Base-by-base conservation (phyloP, 1,140 invertebrate species). In the Copidosoma floridanum region DNA sequence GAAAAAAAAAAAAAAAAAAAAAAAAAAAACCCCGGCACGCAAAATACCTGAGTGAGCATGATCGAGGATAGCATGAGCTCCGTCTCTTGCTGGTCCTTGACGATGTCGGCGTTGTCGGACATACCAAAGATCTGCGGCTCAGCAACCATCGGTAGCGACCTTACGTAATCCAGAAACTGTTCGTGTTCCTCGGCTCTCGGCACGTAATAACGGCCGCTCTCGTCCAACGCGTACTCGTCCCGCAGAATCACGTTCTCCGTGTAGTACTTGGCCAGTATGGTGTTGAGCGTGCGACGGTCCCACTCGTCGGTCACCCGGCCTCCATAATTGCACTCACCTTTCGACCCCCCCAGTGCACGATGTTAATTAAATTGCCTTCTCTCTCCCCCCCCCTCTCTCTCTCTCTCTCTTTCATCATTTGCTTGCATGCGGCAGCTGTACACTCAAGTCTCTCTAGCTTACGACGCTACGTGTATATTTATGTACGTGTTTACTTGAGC, bases 311-410 rank as follows among this genome's bases (percentile, higher is more conserved):
- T 97, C 5, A 98, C 94, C 64, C 94, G 85, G 1, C 95, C 95
- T 20, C 95, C 95, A 73, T 98, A 98, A 83, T 97, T 97, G 75
- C 95, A 98, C 81, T 98, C 95, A 27, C 94, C 95, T 43, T 65
- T 57, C n/a, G n/a, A n/a, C n/a, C n/a, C n/a, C n/a, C n/a, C n/a
- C n/a, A n/a, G n/a, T n/a, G n/a, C n/a, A n/a, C n/a, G n/a, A n/a
- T n/a, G n/a, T n/a, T n/a, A n/a, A n/a, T n/a, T n/a, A n/a, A n/a
- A n/a, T n/a, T n/a, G n/a, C n/a, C n/a, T n/a, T n/a, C n/a, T n/a
- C n/a, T n/a, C 29, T 32, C 29, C 12, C 6, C 29, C 6, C 29
- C 12, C 29, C 29, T 32, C 29, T 32, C 12, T 32, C 6, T 32
- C 6, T 32, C 29, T 32, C 29, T 32, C 29, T 32, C 12, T 32